Evolutionary conservation across 1,140 invertebrate species (phyloP).

Genomic region (Brachionus paranguensis): DNA sequence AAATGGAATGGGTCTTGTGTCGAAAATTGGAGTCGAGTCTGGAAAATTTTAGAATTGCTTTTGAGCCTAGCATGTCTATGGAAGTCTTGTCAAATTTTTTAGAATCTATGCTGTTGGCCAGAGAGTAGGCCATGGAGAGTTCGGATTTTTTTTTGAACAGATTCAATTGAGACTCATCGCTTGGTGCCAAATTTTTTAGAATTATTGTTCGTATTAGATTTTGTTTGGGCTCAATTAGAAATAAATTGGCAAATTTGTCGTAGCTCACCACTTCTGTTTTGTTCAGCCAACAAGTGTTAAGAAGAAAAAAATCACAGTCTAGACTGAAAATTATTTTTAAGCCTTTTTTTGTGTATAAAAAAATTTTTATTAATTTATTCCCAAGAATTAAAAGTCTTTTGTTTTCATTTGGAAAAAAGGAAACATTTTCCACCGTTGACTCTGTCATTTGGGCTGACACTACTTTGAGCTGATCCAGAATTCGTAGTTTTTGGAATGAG

Average conservation of each 20-base stretch:
- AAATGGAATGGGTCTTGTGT: background rate
- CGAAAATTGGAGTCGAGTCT: background rate
- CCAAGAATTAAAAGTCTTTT: background rate
- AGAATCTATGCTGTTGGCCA: background rate
- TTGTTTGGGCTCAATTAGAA: constrained; percentile 23
- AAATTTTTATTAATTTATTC: constrained; percentile 13
- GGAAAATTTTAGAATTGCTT: background rate
- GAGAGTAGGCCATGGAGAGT: background rate
- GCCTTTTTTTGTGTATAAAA: constrained; percentile 29
- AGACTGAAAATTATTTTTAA: background rate
- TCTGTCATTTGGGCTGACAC: background rate
- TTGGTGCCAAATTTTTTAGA: background rate
- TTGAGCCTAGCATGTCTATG: background rate
- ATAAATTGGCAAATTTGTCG: constrained; percentile 7
- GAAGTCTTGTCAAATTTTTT: background rate
- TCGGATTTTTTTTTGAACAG: background rate
- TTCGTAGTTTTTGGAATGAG: background rate
- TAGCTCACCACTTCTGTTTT: background rate
- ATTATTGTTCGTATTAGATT: background rate
- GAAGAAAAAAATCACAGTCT: constrained; percentile 1
- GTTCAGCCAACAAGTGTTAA: background rate
- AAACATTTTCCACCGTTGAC: background rate
- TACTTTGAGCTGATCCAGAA: background rate
- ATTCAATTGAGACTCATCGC: background rate
- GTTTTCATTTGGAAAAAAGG: constrained; percentile 7